A percentile compares a stretch with the other conserved stretches of the same genome.
These are phyloP conservation scores for Setipinna tenuifilis DNA, from an alignment of 2,797 vertebrate genomes.

Conservation along the genomic window DNA sequence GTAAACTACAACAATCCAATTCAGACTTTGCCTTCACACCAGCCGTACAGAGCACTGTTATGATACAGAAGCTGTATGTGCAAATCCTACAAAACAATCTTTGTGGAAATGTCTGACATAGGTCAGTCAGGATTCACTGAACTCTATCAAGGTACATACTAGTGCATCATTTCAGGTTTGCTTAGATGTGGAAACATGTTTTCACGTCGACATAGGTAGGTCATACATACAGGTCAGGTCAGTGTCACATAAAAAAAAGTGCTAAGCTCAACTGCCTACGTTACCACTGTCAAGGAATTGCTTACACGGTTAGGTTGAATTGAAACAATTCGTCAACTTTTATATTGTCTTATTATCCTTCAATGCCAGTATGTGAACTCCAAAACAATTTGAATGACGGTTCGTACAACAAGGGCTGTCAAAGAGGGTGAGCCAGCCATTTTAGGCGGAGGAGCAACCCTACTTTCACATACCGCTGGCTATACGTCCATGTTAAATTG, in stretches of 20 bases:
- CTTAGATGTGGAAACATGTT: too few species aligned
- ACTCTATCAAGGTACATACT: too few species aligned
- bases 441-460: neutral
- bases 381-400: neutral
- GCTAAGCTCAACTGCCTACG: neutral
- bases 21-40: too few species aligned
- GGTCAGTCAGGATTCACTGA: too few species aligned
- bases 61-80: too few species aligned
- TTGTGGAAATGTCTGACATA: too few species aligned
- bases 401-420: constrained; percentile 10
- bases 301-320: neutral
- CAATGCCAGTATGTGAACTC: neutral
- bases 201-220: too few species aligned
- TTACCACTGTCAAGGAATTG: neutral
- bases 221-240: neutral
- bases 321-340: neutral
- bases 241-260: neutral
- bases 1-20: neutral
- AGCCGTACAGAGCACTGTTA: too few species aligned
- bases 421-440: constrained; percentile 15
- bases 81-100: too few species aligned
- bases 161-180: too few species aligned
- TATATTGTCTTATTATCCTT: neutral
- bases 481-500: constrained; percentile 29
- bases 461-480: neutral